phyloP scores from a whole-genome alignment of 2,888 invertebrate genomes.

The Heliconius ethilla region DNA sequence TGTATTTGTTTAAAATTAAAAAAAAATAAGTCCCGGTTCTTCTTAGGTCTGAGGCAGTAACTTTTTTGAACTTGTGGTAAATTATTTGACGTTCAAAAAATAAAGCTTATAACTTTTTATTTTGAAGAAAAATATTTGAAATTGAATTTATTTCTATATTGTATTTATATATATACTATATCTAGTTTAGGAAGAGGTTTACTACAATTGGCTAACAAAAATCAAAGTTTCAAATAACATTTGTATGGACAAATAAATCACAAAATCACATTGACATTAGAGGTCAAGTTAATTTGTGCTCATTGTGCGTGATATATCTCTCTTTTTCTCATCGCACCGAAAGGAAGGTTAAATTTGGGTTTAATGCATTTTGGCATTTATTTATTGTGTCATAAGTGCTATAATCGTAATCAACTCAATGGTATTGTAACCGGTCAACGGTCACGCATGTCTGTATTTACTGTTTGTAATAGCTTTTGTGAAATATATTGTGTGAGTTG shows the following conservation, averaged over 20 bases:
- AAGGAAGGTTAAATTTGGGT: slow-evolving; percentile 4
- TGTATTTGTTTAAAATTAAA: too few relatives aligned
- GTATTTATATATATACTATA: too few relatives aligned
- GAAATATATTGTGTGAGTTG: slow-evolving; percentile 40
- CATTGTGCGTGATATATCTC: slow-evolving; percentile 37
- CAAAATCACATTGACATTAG: slow-evolving; percentile 32
- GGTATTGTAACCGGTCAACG: slow-evolving; percentile 35
- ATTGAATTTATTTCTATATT: too few relatives aligned
- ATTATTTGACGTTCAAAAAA: too few relatives aligned
- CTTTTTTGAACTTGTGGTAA: too few relatives aligned
- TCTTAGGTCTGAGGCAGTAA: too few relatives aligned
- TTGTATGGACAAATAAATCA: slow-evolving; percentile 15
- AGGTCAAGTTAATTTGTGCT: slow-evolving; percentile 41
- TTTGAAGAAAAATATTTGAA: too few relatives aligned
- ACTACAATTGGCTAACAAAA: background rate
- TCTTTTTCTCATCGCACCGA: slow-evolving; percentile 37
- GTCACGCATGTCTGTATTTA: slow-evolving; percentile 40
- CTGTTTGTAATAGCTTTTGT: slow-evolving; percentile 33
- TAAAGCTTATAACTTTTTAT: too few relatives aligned
- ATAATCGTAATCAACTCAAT: slow-evolving; percentile 15
- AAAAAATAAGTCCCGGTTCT: too few relatives aligned
- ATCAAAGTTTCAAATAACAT: background rate
- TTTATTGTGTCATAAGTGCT: background rate
- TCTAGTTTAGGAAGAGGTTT: background rate
- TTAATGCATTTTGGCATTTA: slow-evolving; percentile 25